Percentiles rank a stretch among this genome's conserved stretches.
These are phyloP conservation scores for Lumbricus terrestris DNA, from an alignment of 2,888 invertebrate species.

Conservation along the genomic window DNA sequence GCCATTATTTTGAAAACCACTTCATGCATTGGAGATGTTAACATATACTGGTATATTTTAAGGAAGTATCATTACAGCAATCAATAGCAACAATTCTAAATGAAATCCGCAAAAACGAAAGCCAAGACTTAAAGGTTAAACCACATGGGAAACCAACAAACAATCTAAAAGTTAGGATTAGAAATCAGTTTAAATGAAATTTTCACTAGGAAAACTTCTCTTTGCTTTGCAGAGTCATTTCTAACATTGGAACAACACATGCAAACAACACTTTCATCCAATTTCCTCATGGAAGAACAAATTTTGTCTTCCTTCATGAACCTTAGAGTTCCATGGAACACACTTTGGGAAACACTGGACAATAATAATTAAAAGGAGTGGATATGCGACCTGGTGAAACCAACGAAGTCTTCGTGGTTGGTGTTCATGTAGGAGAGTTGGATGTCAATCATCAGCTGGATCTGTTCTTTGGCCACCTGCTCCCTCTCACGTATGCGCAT, in stretches of 20 bases:
- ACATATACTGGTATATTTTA: background rate
- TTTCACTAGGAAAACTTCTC: too few relatives aligned
- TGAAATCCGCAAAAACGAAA: background rate
- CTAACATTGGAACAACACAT: too few relatives aligned
- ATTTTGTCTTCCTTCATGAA: too few relatives aligned
- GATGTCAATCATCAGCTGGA: background rate
- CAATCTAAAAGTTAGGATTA: too few relatives aligned
- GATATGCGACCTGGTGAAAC: background rate
- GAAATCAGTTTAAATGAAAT: too few relatives aligned
- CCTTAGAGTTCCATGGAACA: too few relatives aligned
- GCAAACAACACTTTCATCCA: too few relatives aligned
- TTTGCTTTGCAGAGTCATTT: background rate
- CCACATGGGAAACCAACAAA: background rate
- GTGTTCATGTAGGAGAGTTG: slow-evolving; percentile 18
- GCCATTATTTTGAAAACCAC: background rate
- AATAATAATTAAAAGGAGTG: too few relatives aligned
- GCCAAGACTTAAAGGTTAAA: background rate
- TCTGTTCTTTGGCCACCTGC: background rate
- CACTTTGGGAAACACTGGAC: too few relatives aligned
- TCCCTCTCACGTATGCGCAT: slow-evolving; percentile 6
- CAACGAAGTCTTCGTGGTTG: slow-evolving; percentile 16
- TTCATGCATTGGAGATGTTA: background rate
- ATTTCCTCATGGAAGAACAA: too few relatives aligned
- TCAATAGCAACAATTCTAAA: background rate
- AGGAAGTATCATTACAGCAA: background rate